Evolutionary conservation across 2,113 vertebrate species (phyloP), one percentile per base, ranked within the genome.

Genomic region (Scomber japonicus): DNA sequence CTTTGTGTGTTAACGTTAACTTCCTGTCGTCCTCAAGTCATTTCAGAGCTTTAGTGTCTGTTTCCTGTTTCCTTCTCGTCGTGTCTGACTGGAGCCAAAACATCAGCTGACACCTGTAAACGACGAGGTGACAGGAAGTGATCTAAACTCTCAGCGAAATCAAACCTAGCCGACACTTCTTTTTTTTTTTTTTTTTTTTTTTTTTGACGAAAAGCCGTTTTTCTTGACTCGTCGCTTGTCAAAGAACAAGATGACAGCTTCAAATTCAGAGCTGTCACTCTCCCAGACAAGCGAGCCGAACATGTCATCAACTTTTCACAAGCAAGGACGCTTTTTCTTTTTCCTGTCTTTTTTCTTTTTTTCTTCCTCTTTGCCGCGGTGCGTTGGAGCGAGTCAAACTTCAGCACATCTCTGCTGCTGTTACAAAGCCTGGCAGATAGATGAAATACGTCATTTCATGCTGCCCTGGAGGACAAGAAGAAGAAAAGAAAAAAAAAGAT

Each of bases 381-480:
- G 53, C 12, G 40, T 81, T 55, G 16, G 71, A 50, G 73, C 2
- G 17, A 72, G 64, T 82, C 78, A 80, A 84, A 82, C 79, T 70
- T 78, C 71, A 74, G 79, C 83, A 77, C 75, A 86, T 84, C 84
- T 81, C 64, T 1, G 56, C 73, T 9, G 21, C 21, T 1, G n/a
- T 76, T 62, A 86, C 75, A 78, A 73, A 84, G 82, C 69, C 21
- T 55, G 31, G 44, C 59, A 83, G 72, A 82, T 79, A 83, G 72
- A 82, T 79, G 80, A 89, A 84, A 93, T 80, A 79, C 89, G 75
- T 60, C 84, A 79, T 80, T 87, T 85, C 24, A 80, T 17, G 67
- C 71, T 61, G 84, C 66, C 31, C 53, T 0, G 27, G 70, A 57
- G 51, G 0, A 74, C 60, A 60, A 83, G 75, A 50, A 55, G 24